Base-by-base conservation (phyloP, 2,797 vertebrate genomes). In the Hoplostethus mediterraneus region DNA sequence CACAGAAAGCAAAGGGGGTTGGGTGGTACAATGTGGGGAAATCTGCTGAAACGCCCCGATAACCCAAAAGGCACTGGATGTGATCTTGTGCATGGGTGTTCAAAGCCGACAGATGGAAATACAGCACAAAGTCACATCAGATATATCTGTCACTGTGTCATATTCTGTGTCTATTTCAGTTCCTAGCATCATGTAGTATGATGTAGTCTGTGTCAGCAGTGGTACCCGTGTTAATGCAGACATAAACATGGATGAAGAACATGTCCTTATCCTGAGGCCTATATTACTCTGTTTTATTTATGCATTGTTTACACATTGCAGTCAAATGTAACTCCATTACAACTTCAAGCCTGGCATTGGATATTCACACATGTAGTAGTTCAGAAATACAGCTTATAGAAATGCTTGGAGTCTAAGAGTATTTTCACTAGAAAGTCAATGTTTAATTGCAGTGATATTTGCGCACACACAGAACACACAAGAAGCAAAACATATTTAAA, bases 21-120 rank as follows among this genome's bases (percentile, higher is more conserved):
- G 74, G 65, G 71, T 66, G 74, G 66, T 89, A 85, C 75, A 80
- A 81, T 84, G 71, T 81, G 69, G 81, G 82, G 69, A 78, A 82
- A 90, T 90, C 81, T 90, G 76, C 79, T 4, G 67, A 89, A 91
- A 89, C 86, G 81, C 77, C 79, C 87, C 55, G 80, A 87, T 89
- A 91, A 89, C 83, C 83, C 81, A 81, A 83, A 91, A 90, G 59
- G 52, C 74, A 66, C 11, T 55, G 17, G 68, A 73, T 72, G 47
- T 56, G 62, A 83, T 90, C 69, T 85, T n/a, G 52, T 68, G 59
- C 47, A 64, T 71, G 73, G 81, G 81, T 85, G 81, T 88, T 86
- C 83, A 80, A 63, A 80, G 70, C 36, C 6, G 28, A 58, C 21
- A 59, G 13, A 76, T 13, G 47, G 16, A n/a, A 67, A 76, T 63